These are phyloP conservation scores for Hylaeus anthracinus DNA, from an alignment of 1,140 invertebrate species.

Conservation along the genomic window DNA sequence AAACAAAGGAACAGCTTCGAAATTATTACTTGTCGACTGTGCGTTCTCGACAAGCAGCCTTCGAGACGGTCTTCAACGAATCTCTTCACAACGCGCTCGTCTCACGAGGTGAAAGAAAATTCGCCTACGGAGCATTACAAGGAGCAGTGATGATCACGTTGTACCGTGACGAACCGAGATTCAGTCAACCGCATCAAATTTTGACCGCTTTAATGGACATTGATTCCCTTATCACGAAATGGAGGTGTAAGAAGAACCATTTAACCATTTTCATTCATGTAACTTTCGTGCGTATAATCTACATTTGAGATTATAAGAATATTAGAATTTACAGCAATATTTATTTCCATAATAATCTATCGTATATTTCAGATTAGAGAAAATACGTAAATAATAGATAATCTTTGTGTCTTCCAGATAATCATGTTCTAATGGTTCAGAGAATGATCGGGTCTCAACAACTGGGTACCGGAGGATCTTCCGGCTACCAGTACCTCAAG, in stretches of 20 bases:
- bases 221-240: conserved; percentile 99
- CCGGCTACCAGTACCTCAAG: conserved; percentile 98
- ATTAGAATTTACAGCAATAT: no score
- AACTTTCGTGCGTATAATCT: not conserved
- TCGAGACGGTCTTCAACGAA: conserved; percentile 94
- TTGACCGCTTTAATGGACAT: conserved; percentile 97
- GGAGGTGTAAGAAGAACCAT: conserved; percentile 92
- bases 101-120: conserved; percentile 91
- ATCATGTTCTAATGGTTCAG: conserved; percentile 99
- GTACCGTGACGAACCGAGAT: conserved; percentile 97
- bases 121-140: conserved; percentile 95
- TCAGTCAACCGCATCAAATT: conserved; percentile 98
- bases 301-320: not conserved
- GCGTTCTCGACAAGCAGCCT: conserved; percentile 90
- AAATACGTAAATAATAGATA: not conserved
- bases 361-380: no score
- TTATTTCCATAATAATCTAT: no score
- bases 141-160: conserved; percentile 98
- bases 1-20: conserved; percentile 81
- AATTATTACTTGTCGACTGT: conserved; percentile 87
- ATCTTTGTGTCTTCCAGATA: conserved; percentile 85
- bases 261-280: conserved; percentile 1
- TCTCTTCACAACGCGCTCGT: conserved; percentile 90
- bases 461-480: conserved; percentile 97
- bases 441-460: conserved; percentile 99